Percentiles rank a stretch among this genome's conserved stretches.
Evolutionary conservation across 2,113 vertebrate species (phyloP).

Genomic region (Hyperopisus bebe): DNA sequence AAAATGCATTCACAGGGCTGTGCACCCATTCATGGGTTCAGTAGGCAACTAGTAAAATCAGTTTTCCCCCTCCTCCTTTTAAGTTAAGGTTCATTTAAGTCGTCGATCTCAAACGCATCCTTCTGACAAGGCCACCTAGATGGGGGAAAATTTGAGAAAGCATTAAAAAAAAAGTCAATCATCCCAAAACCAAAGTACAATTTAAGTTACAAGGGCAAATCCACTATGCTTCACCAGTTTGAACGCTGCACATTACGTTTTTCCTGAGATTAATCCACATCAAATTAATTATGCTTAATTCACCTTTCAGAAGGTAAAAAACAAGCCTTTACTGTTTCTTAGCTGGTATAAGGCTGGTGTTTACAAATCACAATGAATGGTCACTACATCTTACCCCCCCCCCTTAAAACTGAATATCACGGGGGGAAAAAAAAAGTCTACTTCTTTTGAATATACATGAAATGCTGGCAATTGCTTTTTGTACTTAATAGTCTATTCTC

Average conservation of each 20-base stretch:
- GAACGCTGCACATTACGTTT: background rate
- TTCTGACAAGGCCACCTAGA: constrained; percentile 88
- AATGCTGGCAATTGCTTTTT: background rate
- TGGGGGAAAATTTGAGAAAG: constrained; percentile 27
- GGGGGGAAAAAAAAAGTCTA: background rate
- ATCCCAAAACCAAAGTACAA: background rate
- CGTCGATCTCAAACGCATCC: constrained; percentile 63
- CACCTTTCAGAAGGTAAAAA: background rate
- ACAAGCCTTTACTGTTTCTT: background rate
- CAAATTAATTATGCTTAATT: background rate
- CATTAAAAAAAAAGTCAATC: background rate
- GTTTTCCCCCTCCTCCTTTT: constrained; percentile 37
- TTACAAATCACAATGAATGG: background rate
- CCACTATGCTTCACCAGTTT: background rate
- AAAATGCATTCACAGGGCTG: constrained; percentile 79
- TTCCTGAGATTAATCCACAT: background rate
- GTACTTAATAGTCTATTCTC: background rate
- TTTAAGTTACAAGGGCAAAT: background rate
- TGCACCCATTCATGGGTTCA: constrained; percentile 71
- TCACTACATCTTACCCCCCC: background rate
- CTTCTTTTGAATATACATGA: background rate
- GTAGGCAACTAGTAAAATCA: constrained; percentile 73
- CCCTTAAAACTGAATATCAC: background rate
- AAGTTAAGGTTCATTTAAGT: constrained; percentile 52
- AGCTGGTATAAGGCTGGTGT: background rate